Percentiles rank a stretch among this genome's conserved stretches.
Evolutionary conservation across 2,113 vertebrate genomes (phyloP).

Genomic region (Brachyistius frenatus): DNA sequence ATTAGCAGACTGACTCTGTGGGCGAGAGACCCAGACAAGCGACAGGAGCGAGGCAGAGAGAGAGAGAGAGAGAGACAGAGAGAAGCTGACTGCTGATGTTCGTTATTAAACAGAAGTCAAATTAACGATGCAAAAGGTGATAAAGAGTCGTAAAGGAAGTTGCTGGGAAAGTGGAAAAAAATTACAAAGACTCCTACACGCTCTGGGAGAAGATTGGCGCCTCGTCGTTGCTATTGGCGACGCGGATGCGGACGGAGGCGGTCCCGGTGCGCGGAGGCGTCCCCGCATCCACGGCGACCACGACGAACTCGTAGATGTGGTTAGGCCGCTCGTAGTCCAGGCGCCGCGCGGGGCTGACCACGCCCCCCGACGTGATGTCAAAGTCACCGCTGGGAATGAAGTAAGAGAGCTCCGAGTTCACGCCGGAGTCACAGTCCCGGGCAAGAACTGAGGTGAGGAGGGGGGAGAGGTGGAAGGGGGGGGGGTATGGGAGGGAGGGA

Average conservation of each 20-base stretch:
- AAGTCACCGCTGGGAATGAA: slow-evolving; percentile 88
- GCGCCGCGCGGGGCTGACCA: slow-evolving; percentile 86
- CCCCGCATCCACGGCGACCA: slow-evolving; percentile 90
- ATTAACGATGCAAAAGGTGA: neutral
- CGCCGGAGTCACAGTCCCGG: slow-evolving; percentile 89
- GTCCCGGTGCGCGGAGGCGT: slow-evolving; percentile 88
- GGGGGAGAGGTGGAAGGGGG: neutral
- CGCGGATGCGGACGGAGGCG: slow-evolving; percentile 86
- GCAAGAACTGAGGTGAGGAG: slow-evolving; percentile 84
- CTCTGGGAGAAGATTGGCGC: slow-evolving; percentile 89
- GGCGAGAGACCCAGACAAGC: slow-evolving; percentile 36
- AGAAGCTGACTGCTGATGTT: neutral
- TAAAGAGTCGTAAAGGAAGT: neutral
- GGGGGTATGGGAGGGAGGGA: neutral
- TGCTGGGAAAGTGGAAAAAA: neutral
- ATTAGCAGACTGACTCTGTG: slow-evolving; percentile 50
- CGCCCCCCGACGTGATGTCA: slow-evolving; percentile 85
- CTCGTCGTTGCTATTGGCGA: slow-evolving; percentile 90
- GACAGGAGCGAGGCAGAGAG: slow-evolving; percentile 15
- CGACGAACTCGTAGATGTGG: slow-evolving; percentile 92
- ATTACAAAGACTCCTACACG: slow-evolving; percentile 76
- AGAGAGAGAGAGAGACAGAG: neutral
- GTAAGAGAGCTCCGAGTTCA: slow-evolving; percentile 90
- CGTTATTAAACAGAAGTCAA: slow-evolving; percentile 11
- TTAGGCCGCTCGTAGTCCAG: slow-evolving; percentile 90